Evolutionary conservation across 2,888 invertebrate species (phyloP), one percentile per base, ranked within the genome.

Genomic region (Apamea monoglypha): DNA sequence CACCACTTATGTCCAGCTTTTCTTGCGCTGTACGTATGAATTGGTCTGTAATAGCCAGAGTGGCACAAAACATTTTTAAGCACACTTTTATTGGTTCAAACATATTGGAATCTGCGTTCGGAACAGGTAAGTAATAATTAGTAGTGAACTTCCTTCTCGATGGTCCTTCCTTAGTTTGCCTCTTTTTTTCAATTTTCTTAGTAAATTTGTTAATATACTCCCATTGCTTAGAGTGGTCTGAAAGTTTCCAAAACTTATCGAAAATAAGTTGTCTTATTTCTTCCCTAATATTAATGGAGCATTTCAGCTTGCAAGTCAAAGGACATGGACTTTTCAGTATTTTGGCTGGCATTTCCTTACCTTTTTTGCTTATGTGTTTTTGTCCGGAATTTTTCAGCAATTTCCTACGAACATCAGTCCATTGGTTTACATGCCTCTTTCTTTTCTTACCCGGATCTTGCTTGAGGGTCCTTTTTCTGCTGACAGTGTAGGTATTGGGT

Each of bases 321-420:
- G 68, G 68, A 68, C 68, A 68, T 68, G 68, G 1, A 68, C 47
- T 68, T 68, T 68, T 68, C 47, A 68, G 3, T 68, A 18, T 68
- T 68, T 68, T 68, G 68, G 68, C 47, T 68, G 68, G 47, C 29
- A 68, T 68, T 50, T 68, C 29, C 47, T 68, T 68, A 50, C 47
- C 47, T 68, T 76, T 69, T 67, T 81, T 74, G 25, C 67, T 67
- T 32, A 74, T 21, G 53, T 81, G 59, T 68, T 74, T 50, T 74
- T 76, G 76, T n/a, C 80, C 80, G 10, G 76, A 73, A 77, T 77
- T 81, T 47, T 68, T 76, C 59, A 81, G 68, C 21, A 75, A 66
- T 67, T 80, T 76, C 61, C 76, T 76, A 29, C 70, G 69, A 66
- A 76, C 73, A 69, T 80, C 80, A 76, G 47, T 76, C 76, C 80